A percentile compares a stretch with the other conserved stretches of the same genome.
Evolutionary conservation across 2,797 vertebrate genomes (phyloP).

Genomic region (Macropus fuliginosus): DNA sequence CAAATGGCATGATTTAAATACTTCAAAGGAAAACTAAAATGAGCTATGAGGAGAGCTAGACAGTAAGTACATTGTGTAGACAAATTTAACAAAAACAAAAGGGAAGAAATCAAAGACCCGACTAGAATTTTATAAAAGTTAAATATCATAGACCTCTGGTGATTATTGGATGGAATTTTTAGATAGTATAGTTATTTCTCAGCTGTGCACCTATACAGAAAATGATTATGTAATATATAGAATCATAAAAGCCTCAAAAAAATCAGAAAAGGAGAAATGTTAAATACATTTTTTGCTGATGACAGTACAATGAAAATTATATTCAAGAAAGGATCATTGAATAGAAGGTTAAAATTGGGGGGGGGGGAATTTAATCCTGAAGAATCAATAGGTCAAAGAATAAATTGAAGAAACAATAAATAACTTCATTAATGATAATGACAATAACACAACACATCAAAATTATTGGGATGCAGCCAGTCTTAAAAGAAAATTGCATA

Average conservation of each 20-base stretch:
- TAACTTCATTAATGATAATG: not conserved
- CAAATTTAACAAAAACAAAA: not conserved
- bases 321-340: not conserved
- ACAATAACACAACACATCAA: not conserved
- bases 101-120: not conserved
- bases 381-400: not conserved
- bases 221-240: not conserved
- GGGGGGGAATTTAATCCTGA: not conserved
- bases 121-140: not conserved
- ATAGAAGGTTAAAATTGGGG: not conserved
- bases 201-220: not conserved
- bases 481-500: not conserved
- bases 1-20: not conserved
- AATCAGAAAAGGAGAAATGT: not conserved
- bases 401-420: not conserved
- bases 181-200: not conserved
- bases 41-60: not conserved
- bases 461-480: not conserved
- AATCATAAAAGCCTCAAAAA: not conserved
- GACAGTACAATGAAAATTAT: not conserved
- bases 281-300: not conserved
- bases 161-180: too few relatives aligned
- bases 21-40: not conserved
- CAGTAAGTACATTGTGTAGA: not conserved
- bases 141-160: not conserved